Conservation (phyloP, 2,113 vertebrate genomes). For the Tupaia chinensis region DNA sequence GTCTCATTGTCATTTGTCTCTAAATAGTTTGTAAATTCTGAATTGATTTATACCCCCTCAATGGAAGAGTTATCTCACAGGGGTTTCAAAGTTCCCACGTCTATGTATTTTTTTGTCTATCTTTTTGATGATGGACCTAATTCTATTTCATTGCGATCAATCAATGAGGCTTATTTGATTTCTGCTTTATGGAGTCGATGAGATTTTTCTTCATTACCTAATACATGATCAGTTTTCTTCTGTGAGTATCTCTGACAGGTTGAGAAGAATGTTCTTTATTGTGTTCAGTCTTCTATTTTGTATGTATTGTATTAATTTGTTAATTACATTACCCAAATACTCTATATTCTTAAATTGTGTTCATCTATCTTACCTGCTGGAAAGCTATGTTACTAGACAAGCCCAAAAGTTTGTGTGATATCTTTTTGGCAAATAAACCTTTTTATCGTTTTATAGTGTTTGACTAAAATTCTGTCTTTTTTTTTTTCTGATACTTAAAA, state of each 20-base stretch:
- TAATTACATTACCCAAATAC: conserved; percentile 58
- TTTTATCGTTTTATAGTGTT: neutral
- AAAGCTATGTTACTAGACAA: neutral
- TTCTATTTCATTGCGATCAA: conserved; percentile 62
- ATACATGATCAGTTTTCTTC: conserved; percentile 48
- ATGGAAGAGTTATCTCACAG: conserved; percentile 32
- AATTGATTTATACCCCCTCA: conserved; percentile 38
- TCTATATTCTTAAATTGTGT: conserved; percentile 5
- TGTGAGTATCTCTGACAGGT: conserved; percentile 16
- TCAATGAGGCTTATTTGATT: conserved; percentile 32
- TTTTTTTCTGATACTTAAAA: neutral
- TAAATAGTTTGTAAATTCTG: conserved; percentile 48
- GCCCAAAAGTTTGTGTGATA: neutral
- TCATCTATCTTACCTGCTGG: neutral
- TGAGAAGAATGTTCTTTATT: conserved; percentile 65
- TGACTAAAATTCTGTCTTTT: conserved; percentile 1
- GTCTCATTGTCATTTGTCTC: neutral
- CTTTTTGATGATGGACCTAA: conserved; percentile 60
- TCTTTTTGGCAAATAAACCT: neutral
- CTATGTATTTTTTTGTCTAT: conserved; percentile 24
- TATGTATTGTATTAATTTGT: conserved; percentile 7
- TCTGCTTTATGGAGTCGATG: conserved; percentile 4
- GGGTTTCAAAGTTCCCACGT: conserved; percentile 30
- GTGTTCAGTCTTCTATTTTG: conserved; percentile 43
- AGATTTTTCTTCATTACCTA: conserved; percentile 58